Base-by-base conservation (phyloP, 2,888 invertebrate species). In the Napeogenes sylphis region DNA sequence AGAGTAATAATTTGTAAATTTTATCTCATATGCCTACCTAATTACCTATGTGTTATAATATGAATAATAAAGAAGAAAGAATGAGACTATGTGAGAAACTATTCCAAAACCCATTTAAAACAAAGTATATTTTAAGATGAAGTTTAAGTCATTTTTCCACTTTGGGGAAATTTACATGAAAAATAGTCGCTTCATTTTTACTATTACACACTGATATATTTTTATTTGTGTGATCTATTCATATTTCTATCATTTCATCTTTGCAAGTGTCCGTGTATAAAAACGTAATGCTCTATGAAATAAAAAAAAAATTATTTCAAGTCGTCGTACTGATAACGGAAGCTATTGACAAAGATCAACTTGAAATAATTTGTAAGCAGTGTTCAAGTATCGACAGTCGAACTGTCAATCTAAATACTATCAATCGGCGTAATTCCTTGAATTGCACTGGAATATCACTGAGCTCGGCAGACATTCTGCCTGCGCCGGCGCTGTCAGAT, bases 391-490 rank as follows among this genome's bases (percentile, higher is more conserved):
- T 51, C 51, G 51, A 30, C 51, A 51, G 8, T 51, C 35, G 35
- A 35, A 6, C 21, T 47, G 14, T 47, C 47, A 47, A 47, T 21
- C 47, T 47, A 47, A 51, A 30, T 30, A 8, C 12, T 30, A 51
- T 30, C 30, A 30, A 30, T 51, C 47, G 12, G 8, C 3, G 51
- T 51, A 51, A 8, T 79, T 79, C 79, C 70, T 68, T 66, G 78
- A 75, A 81, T 32, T 73, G 73, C 73, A 71, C 67, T 67, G 54
- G 58, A 21, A 21, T 59, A 42, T 67, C 59, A 57, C 66, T 64
- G 64, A 58, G 58, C 68, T 71, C 70, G 73, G 76, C 70, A 77
- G 79, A 83, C 82, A 82, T 81, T 80, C 79, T 68, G 81, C 71
- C 79, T 76, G 77, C 77, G 77, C 66, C 46, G 61, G 68, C 59